phyloP scores from a whole-genome alignment of 2,797 vertebrate species.

The Siniperca obscura region DNA sequence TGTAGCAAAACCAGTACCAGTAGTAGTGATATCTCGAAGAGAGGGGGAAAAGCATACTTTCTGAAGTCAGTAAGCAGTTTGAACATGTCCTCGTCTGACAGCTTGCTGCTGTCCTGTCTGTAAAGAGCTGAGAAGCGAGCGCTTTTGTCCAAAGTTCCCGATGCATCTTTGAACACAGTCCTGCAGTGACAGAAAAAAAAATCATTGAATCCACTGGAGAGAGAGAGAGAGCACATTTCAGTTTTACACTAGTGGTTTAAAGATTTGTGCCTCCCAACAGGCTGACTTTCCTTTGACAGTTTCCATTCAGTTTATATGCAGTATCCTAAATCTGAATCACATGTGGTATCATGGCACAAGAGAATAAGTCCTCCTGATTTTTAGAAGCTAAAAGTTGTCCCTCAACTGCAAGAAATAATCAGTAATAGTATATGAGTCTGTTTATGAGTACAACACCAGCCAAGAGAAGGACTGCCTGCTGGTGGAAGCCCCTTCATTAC shows the following conservation, averaged over 20 bases:
- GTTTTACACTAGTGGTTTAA: constrained; percentile 16
- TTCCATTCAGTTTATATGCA: constrained; percentile 7
- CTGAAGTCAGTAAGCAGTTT: constrained; percentile 96
- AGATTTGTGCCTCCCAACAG: constrained; percentile 4
- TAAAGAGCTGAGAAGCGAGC: constrained; percentile 94
- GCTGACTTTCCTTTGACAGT: constrained; percentile 31
- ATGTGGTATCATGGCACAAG: neutral
- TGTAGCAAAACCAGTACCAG: neutral
- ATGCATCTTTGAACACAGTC: constrained; percentile 94
- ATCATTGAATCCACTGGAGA: neutral
- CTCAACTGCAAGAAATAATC: neutral
- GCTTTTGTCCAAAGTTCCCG: constrained; percentile 93
- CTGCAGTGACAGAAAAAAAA: constrained; percentile 73
- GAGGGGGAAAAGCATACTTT: constrained; percentile 86
- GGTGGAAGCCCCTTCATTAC: neutral
- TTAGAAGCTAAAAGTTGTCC: neutral
- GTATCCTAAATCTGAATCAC: constrained; percentile 10
- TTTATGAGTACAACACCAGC: neutral
- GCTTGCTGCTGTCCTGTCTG: constrained; percentile 96
- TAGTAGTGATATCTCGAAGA: neutral
- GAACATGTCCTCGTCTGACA: constrained; percentile 97
- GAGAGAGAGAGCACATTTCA: neutral
- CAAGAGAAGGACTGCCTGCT: neutral
- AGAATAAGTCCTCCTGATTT: constrained; percentile 9
- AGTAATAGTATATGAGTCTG: neutral